phyloP scores from a whole-genome alignment of 2,113 vertebrate genomes.

The Mungos mungo region DNA sequence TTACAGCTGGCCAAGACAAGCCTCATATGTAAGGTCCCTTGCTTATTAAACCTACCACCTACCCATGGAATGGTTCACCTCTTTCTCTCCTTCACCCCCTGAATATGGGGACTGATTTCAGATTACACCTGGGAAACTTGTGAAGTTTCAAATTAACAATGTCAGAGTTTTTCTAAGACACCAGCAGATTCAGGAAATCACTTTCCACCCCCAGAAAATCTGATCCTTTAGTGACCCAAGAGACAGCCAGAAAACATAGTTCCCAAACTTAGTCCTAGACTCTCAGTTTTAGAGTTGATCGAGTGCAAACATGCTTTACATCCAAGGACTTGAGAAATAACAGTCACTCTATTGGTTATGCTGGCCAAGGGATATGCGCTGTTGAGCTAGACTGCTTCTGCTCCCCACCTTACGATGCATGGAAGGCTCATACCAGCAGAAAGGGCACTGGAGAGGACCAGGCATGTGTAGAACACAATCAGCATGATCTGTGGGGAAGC shows the following conservation, averaged over 20 bases:
- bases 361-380: rapidly evolving
- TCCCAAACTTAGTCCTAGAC: neutral
- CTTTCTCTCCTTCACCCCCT: neutral
- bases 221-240: too few relatives aligned
- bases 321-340: neutral
- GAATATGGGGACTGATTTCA: neutral
- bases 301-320: neutral
- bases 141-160: neutral
- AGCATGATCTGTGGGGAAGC: neutral
- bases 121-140: neutral
- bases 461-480: rapidly evolving
- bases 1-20: neutral
- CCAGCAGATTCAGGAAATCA: neutral
- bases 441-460: neutral
- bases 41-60: neutral
- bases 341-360: neutral
- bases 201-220: neutral
- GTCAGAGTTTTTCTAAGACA: neutral
- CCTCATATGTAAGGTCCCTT: neutral
- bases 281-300: neutral
- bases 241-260: neutral
- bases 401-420: neutral
- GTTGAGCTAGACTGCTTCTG: neutral
- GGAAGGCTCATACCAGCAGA: too few relatives aligned
- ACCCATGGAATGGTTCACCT: neutral